These are phyloP conservation scores for Trachops cirrhosus DNA, from an alignment of 2,797 vertebrate species.

Conservation along the genomic window DNA sequence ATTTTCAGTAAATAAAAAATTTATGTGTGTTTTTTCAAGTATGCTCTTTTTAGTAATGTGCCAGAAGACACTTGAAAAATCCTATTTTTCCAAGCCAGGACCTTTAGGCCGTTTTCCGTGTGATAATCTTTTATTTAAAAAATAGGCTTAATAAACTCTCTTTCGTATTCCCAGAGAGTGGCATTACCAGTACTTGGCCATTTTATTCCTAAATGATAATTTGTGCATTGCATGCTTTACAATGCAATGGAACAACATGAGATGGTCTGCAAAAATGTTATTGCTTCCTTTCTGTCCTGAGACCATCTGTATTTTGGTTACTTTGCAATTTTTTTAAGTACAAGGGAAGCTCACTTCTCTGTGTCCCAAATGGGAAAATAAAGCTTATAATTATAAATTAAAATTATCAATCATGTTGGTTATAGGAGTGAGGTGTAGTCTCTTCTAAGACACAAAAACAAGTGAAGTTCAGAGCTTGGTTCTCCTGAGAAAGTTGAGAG, in stretches of 20 bases:
- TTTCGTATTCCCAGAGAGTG: background rate
- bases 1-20: constrained; percentile 15
- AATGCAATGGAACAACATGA: background rate
- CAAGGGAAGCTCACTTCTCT: background rate
- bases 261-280: background rate
- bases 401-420: background rate
- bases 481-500: background rate
- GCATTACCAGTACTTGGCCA: background rate
- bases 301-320: background rate
- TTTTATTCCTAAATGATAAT: background rate
- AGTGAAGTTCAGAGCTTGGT: background rate
- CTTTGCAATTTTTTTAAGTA: background rate
- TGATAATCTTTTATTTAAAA: background rate
- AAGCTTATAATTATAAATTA: background rate
- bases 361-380: background rate
- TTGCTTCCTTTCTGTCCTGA: background rate
- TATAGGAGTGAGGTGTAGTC: background rate
- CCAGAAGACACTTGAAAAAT: background rate
- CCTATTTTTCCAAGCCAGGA: background rate
- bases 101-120: background rate
- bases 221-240: background rate
- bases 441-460: background rate
- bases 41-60: background rate
- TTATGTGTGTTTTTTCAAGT: background rate
- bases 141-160: background rate